These are phyloP conservation scores for Piaya cayana DNA, from an alignment of 2,113 vertebrate species.

Conservation along the genomic window DNA sequence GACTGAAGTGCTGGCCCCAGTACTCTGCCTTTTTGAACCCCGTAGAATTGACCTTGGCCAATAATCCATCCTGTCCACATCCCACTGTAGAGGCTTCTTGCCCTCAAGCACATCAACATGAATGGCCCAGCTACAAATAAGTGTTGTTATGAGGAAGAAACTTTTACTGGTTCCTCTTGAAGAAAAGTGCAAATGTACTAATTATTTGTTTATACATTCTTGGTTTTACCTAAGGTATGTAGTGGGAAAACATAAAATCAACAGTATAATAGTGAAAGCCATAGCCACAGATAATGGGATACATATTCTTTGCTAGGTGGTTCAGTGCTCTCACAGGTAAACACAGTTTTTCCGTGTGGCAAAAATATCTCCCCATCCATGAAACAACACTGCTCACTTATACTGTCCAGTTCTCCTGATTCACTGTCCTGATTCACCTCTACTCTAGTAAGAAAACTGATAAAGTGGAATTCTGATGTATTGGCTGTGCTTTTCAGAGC, in stretches of 20 bases:
- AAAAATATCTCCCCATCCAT: not conserved
- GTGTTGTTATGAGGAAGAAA: not conserved
- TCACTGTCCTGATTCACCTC: not conserved
- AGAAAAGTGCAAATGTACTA: constrained; percentile 19
- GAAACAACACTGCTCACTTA: not conserved
- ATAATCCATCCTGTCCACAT: too few species aligned
- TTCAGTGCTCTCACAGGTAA: not conserved
- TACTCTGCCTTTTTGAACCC: too few species aligned
- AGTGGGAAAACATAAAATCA: not conserved
- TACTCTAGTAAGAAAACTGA: not conserved
- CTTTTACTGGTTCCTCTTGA: not conserved
- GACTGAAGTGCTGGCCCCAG: too few species aligned
- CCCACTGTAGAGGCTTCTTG: too few species aligned
- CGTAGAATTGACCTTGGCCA: too few species aligned
- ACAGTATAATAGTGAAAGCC: not conserved
- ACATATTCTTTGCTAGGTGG: not conserved
- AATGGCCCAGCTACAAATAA: not conserved
- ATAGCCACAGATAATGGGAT: not conserved
- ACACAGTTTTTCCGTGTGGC: not conserved
- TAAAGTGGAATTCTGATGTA: not conserved
- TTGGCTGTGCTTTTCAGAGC: not conserved
- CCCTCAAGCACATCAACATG: too few species aligned
- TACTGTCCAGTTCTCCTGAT: not conserved
- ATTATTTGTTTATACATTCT: not conserved
- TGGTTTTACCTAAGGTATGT: not conserved